phyloP scores from a whole-genome alignment of 2,888 invertebrate species.

The Neocrepidodera transversa region DNA sequence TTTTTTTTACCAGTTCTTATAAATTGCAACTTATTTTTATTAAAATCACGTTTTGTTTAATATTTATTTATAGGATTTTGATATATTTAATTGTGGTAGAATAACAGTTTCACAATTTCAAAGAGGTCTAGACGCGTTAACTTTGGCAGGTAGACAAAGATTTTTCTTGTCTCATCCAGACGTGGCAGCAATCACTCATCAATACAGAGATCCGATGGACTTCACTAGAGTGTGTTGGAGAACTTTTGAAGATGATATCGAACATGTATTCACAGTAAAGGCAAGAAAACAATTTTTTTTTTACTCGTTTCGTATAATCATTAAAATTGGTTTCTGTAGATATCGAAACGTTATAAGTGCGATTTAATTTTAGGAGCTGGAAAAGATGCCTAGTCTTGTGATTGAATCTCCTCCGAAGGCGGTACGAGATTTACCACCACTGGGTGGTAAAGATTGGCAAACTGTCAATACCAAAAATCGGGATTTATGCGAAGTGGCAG shows the following conservation, averaged over 20 bases:
- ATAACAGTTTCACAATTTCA: slow-evolving; percentile 75
- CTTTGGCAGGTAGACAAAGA: slow-evolving; percentile 66
- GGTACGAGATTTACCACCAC: slow-evolving; percentile 61
- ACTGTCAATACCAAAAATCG: slow-evolving; percentile 40
- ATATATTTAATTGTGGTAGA: slow-evolving; percentile 71
- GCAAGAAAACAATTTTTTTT: too few species aligned
- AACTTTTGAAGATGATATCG: slow-evolving; percentile 79
- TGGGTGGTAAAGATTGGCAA: slow-evolving; percentile 64
- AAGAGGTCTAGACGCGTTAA: slow-evolving; percentile 72
- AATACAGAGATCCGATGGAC: slow-evolving; percentile 78
- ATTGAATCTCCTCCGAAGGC: slow-evolving; percentile 66
- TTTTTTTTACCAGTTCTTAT: too few species aligned
- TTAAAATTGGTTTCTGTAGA: too few species aligned
- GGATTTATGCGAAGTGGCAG: slow-evolving; percentile 65
- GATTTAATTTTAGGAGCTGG: slow-evolving; percentile 59
- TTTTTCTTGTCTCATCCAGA: slow-evolving; percentile 69
- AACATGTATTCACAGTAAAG: slow-evolving; percentile 65
- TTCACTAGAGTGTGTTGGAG: slow-evolving; percentile 74
- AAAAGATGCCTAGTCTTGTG: slow-evolving; percentile 70
- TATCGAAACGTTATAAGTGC: background rate
- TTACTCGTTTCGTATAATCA: too few species aligned
- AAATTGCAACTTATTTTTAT: too few species aligned
- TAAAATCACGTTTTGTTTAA: too few species aligned
- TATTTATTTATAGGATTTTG: slow-evolving; percentile 66
- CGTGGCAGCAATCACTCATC: slow-evolving; percentile 67